Evolutionary conservation across 2,113 vertebrate species (phyloP).

Genomic region (Anoura caudifer): DNA sequence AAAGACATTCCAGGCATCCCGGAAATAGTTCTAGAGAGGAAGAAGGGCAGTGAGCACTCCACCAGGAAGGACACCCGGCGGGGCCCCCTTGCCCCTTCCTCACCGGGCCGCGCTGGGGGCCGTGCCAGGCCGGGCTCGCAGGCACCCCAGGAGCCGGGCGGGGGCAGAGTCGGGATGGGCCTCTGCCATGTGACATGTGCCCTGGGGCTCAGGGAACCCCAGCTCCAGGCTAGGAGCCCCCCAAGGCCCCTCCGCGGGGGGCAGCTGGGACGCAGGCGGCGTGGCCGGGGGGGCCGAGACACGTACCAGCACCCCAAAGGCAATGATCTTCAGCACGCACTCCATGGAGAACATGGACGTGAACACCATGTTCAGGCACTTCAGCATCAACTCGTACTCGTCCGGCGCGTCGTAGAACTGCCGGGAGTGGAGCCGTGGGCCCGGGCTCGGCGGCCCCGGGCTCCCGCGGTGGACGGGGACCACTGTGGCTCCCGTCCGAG

Average conservation of each 20-base stretch:
- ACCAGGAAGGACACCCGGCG: not conserved
- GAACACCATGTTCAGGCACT: constrained; percentile 96
- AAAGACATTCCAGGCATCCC: constrained; percentile 98
- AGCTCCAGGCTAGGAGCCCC: not conserved
- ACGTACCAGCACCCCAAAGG: constrained; percentile 94
- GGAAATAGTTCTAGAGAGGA: constrained; percentile 91
- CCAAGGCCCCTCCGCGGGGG: not conserved
- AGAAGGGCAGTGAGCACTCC: constrained; percentile 32
- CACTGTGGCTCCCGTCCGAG: not conserved
- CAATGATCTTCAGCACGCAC: constrained; percentile 95
- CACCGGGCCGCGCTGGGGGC: not conserved
- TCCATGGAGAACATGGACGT: constrained; percentile 97
- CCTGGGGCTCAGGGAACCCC: not conserved
- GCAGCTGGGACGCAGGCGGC: not conserved
- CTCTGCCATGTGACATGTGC: accelerated
- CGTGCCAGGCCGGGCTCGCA: not conserved
- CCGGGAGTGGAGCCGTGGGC: not conserved
- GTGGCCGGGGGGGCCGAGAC: not conserved
- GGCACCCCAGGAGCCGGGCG: not conserved
- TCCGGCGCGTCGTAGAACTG: constrained; percentile 94
- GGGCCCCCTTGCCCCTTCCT: too few relatives aligned
- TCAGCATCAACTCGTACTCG: constrained; percentile 94
- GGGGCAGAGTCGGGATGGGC: not conserved
- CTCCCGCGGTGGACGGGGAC: not conserved
- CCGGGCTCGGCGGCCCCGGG: not conserved